A percentile compares a stretch with the other conserved stretches of the same genome.
Conservation (phyloP, 2,113 vertebrate genomes). For the Grus americana region DNA sequence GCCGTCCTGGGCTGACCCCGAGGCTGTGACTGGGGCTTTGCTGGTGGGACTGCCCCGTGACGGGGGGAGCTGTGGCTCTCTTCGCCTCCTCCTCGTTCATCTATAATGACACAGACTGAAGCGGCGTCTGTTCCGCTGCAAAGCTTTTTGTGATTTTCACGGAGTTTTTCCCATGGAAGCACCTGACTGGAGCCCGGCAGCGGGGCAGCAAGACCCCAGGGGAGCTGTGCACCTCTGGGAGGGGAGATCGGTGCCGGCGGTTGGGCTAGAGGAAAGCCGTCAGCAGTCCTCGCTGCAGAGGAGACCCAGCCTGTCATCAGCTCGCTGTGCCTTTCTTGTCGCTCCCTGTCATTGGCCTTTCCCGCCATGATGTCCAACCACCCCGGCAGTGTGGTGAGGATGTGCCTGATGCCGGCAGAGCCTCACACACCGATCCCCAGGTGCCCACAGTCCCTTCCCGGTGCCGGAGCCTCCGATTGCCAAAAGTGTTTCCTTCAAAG, state of each 20-base stretch:
- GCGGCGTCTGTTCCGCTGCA: neutral
- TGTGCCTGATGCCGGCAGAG: neutral
- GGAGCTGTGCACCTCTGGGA: neutral
- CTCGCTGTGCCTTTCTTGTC: neutral
- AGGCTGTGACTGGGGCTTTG: neutral
- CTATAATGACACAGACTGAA: neutral
- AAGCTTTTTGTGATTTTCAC: neutral
- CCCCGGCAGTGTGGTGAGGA: accelerated
- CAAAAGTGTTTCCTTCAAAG: neutral
- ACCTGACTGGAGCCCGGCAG: accelerated
- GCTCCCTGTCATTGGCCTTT: neutral
- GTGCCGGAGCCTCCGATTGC: neutral
- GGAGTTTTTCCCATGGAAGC: neutral
- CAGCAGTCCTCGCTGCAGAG: accelerated
- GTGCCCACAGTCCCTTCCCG: neutral
- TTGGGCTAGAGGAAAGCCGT: neutral
- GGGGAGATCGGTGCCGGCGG: accelerated
- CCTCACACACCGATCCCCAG: accelerated
- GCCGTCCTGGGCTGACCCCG: constrained; percentile 37
- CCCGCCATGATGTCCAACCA: accelerated
- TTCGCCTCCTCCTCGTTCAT: neutral
- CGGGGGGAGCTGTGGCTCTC: neutral
- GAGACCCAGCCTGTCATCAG: accelerated
- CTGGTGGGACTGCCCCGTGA: accelerated
- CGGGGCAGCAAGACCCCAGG: neutral